A percentile compares a stretch with the other conserved stretches of the same genome.
phyloP scores from a whole-genome alignment of 2,888 invertebrate genomes.

The Nephrotoma appendiculata region DNA sequence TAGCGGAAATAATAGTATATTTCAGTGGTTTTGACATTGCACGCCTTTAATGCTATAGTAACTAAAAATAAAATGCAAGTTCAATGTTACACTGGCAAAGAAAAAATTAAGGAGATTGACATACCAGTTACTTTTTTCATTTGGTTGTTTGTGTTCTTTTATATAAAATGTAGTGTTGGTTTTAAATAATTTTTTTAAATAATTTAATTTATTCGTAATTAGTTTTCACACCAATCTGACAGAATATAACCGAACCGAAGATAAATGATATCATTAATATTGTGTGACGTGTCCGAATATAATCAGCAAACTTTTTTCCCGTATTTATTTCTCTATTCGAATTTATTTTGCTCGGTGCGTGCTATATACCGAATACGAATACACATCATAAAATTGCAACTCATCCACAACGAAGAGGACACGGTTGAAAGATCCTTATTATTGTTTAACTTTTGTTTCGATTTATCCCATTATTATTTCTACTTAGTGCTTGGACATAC shows the following conservation, averaged over 20 bases:
- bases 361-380: background rate
- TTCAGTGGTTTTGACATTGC: background rate
- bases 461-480: background rate
- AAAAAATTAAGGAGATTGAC: too few species aligned
- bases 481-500: background rate
- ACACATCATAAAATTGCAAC: background rate
- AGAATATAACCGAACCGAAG: background rate
- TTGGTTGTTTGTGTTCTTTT: too few species aligned
- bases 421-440: background rate
- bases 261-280: background rate
- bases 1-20: background rate
- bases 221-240: background rate
- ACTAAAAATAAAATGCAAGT: background rate
- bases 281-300: background rate
- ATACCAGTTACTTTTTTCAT: too few species aligned
- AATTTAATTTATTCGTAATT: background rate
- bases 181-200: too few species aligned
- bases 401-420: background rate
- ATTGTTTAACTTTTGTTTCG: background rate
- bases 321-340: background rate
- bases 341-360: background rate
- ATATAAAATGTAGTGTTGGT: too few species aligned
- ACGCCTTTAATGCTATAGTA: background rate
- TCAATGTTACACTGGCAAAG: background rate
- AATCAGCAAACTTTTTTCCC: background rate